Evolutionary conservation across 1,140 invertebrate genomes (phyloP), one percentile per base, ranked within the genome.

Genomic region (Formica exsecta): DNA sequence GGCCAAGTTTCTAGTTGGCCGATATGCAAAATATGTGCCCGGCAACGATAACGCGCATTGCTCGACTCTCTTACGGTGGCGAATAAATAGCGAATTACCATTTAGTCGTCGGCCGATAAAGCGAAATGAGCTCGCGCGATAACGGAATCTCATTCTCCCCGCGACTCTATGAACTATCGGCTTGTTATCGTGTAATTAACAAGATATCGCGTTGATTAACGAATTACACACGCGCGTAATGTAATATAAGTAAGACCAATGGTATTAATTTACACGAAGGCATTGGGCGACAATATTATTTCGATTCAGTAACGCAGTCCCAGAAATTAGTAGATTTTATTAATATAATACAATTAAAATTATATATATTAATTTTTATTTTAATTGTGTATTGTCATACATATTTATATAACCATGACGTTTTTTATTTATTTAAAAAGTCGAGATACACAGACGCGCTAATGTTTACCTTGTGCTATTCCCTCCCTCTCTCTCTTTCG

Each of bases 51-150:
- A 85, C 86, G 87, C 79, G 81, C 76, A 62, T 88, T 90, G 83
- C 75, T 66, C 57, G 80, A 81, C 70, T 90, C 81, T 87, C 81
- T 62, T 86, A 65, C 54, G 38, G 54, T 32, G 71, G 75, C 79
- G 90, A 92, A 93, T 93, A 92, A 92, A 93, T 93, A 92, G 68
- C 89, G 88, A 93, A 94, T 93, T 92, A 94, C 89, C 92, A 93
- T 93, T 93, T 93, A 93, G 90, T 91, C 85, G 89, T 68, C 51
- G 76, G 87, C 59, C 77, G 93, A 94, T 93, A 94, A 93, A 92
- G 41, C 86, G 88, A 91, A 94, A 93, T 88, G 91, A 91, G 91
- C 87, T 81, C 65, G 51, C 79, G 70, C 87, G 91, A 92, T 92
- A 92, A 85, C 85, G 79, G 80, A 92, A 93, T 92, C 92, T 92